These are phyloP conservation scores for Channa maculata DNA, from an alignment of 2,113 vertebrate species.

Conservation along the genomic window DNA sequence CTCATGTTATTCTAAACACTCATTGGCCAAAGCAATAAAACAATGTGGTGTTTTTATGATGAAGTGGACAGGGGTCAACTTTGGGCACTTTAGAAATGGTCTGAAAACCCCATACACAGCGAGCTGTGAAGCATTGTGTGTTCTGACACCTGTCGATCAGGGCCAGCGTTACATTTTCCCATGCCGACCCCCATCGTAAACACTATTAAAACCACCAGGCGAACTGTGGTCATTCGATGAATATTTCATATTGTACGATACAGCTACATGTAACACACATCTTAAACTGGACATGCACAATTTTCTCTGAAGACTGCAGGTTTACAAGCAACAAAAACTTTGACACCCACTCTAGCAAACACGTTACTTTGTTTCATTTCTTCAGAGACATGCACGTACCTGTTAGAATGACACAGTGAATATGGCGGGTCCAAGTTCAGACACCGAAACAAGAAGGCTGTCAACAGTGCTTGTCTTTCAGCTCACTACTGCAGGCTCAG, in stretches of 20 bases:
- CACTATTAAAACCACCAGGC: too few relatives aligned
- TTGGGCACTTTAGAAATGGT: too few relatives aligned
- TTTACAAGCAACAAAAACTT: neutral
- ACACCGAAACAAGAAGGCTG: neutral
- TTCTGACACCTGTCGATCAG: too few relatives aligned
- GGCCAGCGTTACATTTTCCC: too few relatives aligned
- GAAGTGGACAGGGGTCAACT: too few relatives aligned
- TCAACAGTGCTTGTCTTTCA: slow-evolving; percentile 21
- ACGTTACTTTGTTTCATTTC: neutral
- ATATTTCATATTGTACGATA: neutral
- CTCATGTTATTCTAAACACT: neutral
- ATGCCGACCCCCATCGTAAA: too few relatives aligned
- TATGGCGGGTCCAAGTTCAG: slow-evolving; percentile 19
- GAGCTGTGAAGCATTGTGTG: too few relatives aligned
- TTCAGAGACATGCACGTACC: slow-evolving; percentile 58
- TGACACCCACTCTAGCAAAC: too few relatives aligned
- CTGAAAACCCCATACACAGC: too few relatives aligned
- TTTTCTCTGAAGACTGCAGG: neutral
- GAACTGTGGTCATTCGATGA: too few relatives aligned
- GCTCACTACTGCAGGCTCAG: slow-evolving; percentile 9
- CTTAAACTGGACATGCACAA: neutral
- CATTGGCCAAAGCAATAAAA: too few relatives aligned
- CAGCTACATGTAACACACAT: neutral
- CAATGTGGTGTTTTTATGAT: too few relatives aligned
- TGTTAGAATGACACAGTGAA: slow-evolving; percentile 27